These are phyloP conservation scores for Drosophila birchii DNA, from an alignment of 2,888 invertebrate genomes.

Conservation along the genomic window DNA sequence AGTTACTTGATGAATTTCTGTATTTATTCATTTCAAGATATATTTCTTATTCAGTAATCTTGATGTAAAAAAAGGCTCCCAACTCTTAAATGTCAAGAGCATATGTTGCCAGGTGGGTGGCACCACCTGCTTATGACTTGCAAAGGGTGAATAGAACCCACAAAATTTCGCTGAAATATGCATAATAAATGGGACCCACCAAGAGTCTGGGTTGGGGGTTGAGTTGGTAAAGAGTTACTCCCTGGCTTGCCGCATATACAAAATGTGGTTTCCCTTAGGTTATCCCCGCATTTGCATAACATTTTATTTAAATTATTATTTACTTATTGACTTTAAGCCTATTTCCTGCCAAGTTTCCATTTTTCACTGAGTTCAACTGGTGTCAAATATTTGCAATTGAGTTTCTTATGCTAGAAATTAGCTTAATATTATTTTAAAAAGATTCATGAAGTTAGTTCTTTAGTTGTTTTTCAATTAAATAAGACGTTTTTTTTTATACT, in stretches of 20 bases:
- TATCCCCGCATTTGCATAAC: conserved; percentile 36
- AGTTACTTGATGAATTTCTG: neutral
- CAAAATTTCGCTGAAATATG: conserved; percentile 4
- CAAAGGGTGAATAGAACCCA: neutral
- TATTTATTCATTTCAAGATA: too few species aligned
- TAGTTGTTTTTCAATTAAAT: neutral
- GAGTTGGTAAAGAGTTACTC: conserved; percentile 11
- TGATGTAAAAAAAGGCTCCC: neutral
- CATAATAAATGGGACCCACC: conserved; percentile 27
- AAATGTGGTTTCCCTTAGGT: conserved; percentile 7
- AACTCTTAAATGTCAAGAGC: conserved; percentile 17
- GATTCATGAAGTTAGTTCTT: neutral
- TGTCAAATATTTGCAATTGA: too few species aligned
- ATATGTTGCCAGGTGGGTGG: conserved; percentile 39
- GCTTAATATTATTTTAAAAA: neutral
- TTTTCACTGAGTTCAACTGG: neutral
- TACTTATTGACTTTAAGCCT: neutral
- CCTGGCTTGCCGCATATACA: neutral
- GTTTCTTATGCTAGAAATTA: neutral
- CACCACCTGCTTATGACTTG: conserved; percentile 17
- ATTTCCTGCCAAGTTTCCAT: neutral
- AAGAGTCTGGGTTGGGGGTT: conserved; percentile 5
- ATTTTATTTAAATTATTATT: conserved; percentile 26
- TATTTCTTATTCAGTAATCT: neutral
- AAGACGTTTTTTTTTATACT: neutral